Conservation (phyloP, 2,113 vertebrate genomes). For the Rousettus leschenaultii region DNA sequence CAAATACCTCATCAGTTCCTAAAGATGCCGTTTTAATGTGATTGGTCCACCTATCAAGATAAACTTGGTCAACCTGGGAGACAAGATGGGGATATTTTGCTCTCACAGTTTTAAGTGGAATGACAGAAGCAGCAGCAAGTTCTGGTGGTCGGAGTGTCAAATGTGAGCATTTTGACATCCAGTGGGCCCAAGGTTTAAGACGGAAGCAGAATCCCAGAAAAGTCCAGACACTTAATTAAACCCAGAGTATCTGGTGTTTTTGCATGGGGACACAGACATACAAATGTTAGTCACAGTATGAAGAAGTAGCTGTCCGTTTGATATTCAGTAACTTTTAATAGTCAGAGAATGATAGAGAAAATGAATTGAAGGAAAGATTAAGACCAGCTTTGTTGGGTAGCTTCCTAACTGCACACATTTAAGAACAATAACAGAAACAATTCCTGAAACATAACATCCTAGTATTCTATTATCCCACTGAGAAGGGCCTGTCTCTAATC, state of each 20-base stretch:
- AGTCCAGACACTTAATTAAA: background rate
- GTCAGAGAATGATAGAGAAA: conserved; percentile 23
- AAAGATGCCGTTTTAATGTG: conserved; percentile 36
- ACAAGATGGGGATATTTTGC: conserved; percentile 28
- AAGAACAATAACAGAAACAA: conserved; percentile 34
- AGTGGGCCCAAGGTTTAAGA: background rate
- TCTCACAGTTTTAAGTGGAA: conserved; percentile 35
- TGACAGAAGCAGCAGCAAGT: conserved; percentile 32
- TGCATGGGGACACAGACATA: background rate
- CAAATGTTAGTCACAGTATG: background rate
- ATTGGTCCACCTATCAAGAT: background rate
- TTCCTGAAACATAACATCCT: background rate
- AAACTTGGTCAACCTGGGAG: conserved; percentile 50
- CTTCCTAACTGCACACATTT: conserved; percentile 22
- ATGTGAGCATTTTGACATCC: background rate
- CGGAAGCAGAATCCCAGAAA: conserved; percentile 17
- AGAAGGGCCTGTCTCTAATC: background rate
- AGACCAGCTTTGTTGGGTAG: conserved; percentile 32
- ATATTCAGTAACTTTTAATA: conserved; percentile 40
- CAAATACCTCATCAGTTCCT: conserved; percentile 23
- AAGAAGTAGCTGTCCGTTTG: background rate
- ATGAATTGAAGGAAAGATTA: conserved; percentile 42
- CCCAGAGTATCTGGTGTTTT: background rate
- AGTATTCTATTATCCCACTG: background rate
- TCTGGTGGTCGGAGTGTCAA: background rate